Evolutionary conservation across 1,140 invertebrate species (phyloP).

Genomic region (Palaemon carinicauda): DNA sequence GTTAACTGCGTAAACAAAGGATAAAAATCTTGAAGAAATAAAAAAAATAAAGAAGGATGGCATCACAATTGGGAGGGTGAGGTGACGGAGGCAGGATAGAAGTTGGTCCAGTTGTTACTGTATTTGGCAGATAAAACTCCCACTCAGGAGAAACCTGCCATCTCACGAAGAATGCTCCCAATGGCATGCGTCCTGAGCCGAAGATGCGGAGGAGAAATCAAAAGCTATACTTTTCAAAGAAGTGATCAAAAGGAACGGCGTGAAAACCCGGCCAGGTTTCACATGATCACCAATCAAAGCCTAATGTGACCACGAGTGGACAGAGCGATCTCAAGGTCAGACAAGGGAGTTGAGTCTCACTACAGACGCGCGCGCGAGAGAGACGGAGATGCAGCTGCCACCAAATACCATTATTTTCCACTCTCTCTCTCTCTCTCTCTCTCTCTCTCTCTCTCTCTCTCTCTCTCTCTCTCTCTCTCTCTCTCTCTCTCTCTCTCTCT

Average conservation of each 20-base stretch:
- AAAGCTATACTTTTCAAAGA: too few species aligned
- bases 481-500: neutral
- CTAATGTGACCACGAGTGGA: slow-evolving; percentile 5
- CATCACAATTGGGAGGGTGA: slow-evolving; percentile 33
- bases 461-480: neutral
- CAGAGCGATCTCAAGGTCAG: slow-evolving; percentile 4
- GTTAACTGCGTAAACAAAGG: neutral
- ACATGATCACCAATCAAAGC: neutral
- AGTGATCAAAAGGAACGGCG: too few species aligned
- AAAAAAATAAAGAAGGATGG: slow-evolving; percentile 12
- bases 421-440: neutral
- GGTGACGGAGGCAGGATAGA: slow-evolving; percentile 51
- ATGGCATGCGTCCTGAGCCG: neutral
- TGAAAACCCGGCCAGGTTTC: too few species aligned
- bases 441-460: neutral
- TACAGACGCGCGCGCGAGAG: neutral
- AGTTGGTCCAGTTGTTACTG: slow-evolving; percentile 53
- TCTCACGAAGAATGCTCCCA: neutral
- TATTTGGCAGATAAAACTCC: slow-evolving; percentile 45
- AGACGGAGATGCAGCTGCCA: neutral
- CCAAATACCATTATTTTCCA: slow-evolving; percentile 1
- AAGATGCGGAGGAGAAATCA: neutral
- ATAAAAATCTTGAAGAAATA: neutral
- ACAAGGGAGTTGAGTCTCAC: neutral
- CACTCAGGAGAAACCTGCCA: neutral